A percentile compares a stretch with the other conserved stretches of the same genome.
These are phyloP conservation scores for Teleopsis dalmanni DNA, from an alignment of 1,140 invertebrate species.

Conservation along the genomic window DNA sequence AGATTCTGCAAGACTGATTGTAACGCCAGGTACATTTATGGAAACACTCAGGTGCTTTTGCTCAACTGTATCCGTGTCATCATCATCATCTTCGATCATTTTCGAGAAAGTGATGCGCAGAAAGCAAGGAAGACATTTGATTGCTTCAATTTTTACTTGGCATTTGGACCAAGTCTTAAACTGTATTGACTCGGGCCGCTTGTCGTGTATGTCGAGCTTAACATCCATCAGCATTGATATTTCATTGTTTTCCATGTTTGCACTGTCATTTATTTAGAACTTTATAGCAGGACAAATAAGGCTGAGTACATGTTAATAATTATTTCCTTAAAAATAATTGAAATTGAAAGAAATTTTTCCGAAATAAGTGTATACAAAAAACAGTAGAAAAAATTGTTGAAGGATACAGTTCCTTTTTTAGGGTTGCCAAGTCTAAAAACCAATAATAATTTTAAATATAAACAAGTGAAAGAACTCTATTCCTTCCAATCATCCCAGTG, in stretches of 20 bases:
- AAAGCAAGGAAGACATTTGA: conserved; percentile 42
- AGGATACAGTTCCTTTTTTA: conserved; percentile 11
- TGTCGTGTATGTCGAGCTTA: conserved; percentile 40
- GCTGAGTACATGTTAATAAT: not conserved
- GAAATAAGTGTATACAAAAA: conserved; percentile 12
- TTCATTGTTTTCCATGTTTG: conserved; percentile 36
- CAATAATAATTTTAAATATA: not conserved
- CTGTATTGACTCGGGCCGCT: conserved; percentile 29
- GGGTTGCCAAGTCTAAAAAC: not conserved
- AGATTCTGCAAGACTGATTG: conserved; percentile 31
- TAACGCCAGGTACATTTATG: conserved; percentile 38
- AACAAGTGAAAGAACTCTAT: not conserved
- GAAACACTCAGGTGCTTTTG: conserved; percentile 21
- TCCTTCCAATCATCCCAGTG: too few relatives aligned
- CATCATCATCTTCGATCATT: conserved; percentile 1
- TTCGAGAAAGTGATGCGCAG: conserved; percentile 31
- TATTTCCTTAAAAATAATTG: not conserved
- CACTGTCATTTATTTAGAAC: not conserved
- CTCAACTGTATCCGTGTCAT: conserved; percentile 5
- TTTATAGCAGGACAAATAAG: too few relatives aligned
- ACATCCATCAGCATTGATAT: conserved; percentile 41
- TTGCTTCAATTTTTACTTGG: conserved; percentile 40
- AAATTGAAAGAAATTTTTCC: conserved; percentile 3
- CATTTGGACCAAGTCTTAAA: conserved; percentile 39
- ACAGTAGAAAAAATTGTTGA: not conserved